Percentiles rank a stretch among this genome's conserved stretches.
Conservation (phyloP, 2,888 invertebrate species). For the Metallyticus violacea region DNA sequence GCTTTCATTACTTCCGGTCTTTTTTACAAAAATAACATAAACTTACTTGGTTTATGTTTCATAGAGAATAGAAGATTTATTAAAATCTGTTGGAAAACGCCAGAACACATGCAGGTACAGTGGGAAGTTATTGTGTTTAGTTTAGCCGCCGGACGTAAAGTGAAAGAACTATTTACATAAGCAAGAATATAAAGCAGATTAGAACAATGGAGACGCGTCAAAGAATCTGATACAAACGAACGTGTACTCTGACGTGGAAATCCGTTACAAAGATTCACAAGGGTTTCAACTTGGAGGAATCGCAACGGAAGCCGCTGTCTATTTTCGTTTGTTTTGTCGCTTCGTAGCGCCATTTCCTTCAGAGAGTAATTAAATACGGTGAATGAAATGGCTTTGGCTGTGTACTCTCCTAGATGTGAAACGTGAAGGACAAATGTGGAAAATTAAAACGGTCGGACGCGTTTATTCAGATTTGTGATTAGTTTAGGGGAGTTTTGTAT, state of each 20-base stretch:
- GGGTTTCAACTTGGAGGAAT: not conserved
- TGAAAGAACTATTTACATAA: too few relatives aligned
- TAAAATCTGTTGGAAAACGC: too few relatives aligned
- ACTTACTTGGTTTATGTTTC: too few relatives aligned
- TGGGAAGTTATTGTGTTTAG: too few relatives aligned
- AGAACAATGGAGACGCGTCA: not conserved
- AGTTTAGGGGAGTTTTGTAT: not conserved
- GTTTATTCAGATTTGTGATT: not conserved
- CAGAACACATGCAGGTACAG: too few relatives aligned
- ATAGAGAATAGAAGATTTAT: too few relatives aligned
- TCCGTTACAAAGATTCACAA: not conserved
- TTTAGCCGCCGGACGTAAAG: too few relatives aligned
- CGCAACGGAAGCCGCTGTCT: not conserved
- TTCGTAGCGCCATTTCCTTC: not conserved
- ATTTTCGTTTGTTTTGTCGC: not conserved
- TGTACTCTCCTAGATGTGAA: not conserved
- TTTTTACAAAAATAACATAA: too few relatives aligned
- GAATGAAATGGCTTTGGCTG: not conserved
- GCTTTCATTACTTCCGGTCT: too few relatives aligned
- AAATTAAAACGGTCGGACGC: not conserved
- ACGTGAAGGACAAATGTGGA: not conserved
- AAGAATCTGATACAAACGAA: too few relatives aligned
- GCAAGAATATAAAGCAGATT: too few relatives aligned
- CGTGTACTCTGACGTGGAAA: not conserved
- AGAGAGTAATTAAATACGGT: not conserved